Evolutionary conservation across 2,113 vertebrate species (phyloP).

Genomic region (Epinephelus lanceolatus): DNA sequence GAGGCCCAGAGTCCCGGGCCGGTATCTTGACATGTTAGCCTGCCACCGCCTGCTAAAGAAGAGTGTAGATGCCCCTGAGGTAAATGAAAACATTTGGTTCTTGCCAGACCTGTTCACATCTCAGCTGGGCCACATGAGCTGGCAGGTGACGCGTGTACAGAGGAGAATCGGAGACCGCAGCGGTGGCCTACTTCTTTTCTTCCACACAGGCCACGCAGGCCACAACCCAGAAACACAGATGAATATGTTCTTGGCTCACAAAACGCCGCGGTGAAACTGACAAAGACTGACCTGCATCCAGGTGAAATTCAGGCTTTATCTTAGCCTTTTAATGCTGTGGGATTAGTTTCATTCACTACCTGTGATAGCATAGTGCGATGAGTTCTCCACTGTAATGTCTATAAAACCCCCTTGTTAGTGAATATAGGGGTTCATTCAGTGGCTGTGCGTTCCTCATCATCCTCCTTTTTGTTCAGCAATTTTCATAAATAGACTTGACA

Average conservation of each 20-base stretch:
- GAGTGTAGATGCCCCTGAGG: constrained; percentile 80
- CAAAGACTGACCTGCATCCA: constrained; percentile 76
- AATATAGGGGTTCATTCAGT: constrained; percentile 70
- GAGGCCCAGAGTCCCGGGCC: constrained; percentile 70
- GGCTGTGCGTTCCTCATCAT: constrained; percentile 86
- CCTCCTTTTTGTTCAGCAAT: constrained; percentile 88
- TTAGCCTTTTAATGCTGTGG: not conserved
- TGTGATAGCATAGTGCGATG: not conserved
- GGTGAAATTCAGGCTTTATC: constrained; percentile 57
- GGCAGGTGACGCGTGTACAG: constrained; percentile 81
- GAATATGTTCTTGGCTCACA: constrained; percentile 65
- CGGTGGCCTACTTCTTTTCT: constrained; percentile 81
- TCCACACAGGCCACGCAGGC: constrained; percentile 57
- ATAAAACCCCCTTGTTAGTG: constrained; percentile 20
- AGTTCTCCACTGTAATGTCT: not conserved
- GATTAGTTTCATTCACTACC: constrained; percentile 30
- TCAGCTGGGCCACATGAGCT: constrained; percentile 78
- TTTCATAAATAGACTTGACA: constrained; percentile 88
- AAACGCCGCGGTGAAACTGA: constrained; percentile 45
- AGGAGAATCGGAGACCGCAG: constrained; percentile 72
- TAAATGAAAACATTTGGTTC: constrained; percentile 84
- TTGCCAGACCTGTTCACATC: constrained; percentile 83
- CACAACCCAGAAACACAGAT: constrained; percentile 76
- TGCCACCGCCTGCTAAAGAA: constrained; percentile 73
- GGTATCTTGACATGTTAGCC: constrained; percentile 78